Base-by-base conservation (phyloP, 2,797 vertebrate species). In the Pangasius macronema region DNA sequence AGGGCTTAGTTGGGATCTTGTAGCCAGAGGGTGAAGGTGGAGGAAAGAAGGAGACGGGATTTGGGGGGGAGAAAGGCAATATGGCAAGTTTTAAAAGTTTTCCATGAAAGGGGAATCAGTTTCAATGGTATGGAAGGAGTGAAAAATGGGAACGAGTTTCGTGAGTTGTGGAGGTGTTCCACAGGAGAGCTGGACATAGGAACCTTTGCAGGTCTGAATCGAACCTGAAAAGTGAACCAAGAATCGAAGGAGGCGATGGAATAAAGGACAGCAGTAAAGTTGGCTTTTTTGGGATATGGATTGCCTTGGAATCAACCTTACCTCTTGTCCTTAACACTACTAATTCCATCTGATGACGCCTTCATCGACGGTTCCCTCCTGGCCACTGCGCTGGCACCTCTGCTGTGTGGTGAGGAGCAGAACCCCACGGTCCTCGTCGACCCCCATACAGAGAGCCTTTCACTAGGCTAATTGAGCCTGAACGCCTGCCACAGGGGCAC, bases 141-240 rank as follows among this genome's bases (percentile, higher is more conserved):
- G 83, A 82, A 92, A 92, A 86, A 68, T 88, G 89, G 91, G 86
- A 72, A 46, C 82, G 92, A 90, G 89, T 92, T 84, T 70, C 24
- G 55, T 10, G 61, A 55, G 61, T 85, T 86, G 65, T 90, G 87
- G 89, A 87, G 46, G 13, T 39, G 42, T 27, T 85, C 61, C 42
- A 86, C 24, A 70, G 49, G 9, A 67, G 30, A 51, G 18, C 30
- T 53, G 73, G 73, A 76, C 73, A 76, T 3, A 36, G 33, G 24
- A 63, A 13, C 13, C 20, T 80, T 90, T 86, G 67, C 36, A 63
- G 10, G 36, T 73, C 65, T 22, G 46, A 86, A 27, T 22, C 39
- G 22, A 42, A 42, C 46, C 10, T 61, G 3, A 36, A 22, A 20
- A 24, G 9, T 51, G n/a, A 36, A 55, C 18, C 39, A 82, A 9